These are phyloP conservation scores for Rhyacichthys aspro DNA, from an alignment of 2,797 vertebrate species.

Conservation along the genomic window DNA sequence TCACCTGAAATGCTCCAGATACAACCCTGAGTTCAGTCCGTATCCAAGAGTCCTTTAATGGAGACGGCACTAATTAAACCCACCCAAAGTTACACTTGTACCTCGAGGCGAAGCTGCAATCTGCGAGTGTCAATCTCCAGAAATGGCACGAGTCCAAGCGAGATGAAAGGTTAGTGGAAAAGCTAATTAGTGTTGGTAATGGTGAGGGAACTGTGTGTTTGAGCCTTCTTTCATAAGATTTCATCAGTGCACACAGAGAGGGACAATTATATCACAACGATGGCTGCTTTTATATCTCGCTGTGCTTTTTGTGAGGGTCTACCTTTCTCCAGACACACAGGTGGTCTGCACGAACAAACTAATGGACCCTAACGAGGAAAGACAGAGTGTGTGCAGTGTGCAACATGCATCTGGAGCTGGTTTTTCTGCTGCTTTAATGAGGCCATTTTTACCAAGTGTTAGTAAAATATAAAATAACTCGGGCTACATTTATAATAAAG, in stretches of 20 bases:
- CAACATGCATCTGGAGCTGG: too few relatives aligned
- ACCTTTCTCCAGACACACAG: slow-evolving; percentile 46
- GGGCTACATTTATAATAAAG: too few relatives aligned
- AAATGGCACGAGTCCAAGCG: slow-evolving; percentile 44
- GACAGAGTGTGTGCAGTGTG: background rate
- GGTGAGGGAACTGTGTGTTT: slow-evolving; percentile 31
- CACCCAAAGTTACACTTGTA: slow-evolving; percentile 32
- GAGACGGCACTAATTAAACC: slow-evolving; percentile 47
- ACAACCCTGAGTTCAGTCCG: slow-evolving; percentile 8
- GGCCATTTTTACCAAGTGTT: too few relatives aligned
- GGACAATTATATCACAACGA: slow-evolving; percentile 34
- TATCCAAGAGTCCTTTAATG: slow-evolving; percentile 23
- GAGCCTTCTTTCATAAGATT: slow-evolving; percentile 49
- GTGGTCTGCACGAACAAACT: slow-evolving; percentile 30
- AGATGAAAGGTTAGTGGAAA: slow-evolving; percentile 46
- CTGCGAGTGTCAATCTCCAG: slow-evolving; percentile 47
- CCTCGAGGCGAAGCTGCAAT: slow-evolving; percentile 42
- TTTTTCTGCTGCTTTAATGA: too few relatives aligned
- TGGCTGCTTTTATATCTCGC: slow-evolving; percentile 8
- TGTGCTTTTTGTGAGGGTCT: slow-evolving; percentile 19
- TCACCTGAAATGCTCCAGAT: slow-evolving; percentile 19
- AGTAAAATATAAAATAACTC: too few relatives aligned
- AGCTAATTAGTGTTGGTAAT: slow-evolving; percentile 54
- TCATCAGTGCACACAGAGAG: slow-evolving; percentile 44
- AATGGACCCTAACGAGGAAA: slow-evolving; percentile 16